Base-by-base conservation (phyloP, 2,113 vertebrate genomes). In the Xyrauchen texanus region DNA sequence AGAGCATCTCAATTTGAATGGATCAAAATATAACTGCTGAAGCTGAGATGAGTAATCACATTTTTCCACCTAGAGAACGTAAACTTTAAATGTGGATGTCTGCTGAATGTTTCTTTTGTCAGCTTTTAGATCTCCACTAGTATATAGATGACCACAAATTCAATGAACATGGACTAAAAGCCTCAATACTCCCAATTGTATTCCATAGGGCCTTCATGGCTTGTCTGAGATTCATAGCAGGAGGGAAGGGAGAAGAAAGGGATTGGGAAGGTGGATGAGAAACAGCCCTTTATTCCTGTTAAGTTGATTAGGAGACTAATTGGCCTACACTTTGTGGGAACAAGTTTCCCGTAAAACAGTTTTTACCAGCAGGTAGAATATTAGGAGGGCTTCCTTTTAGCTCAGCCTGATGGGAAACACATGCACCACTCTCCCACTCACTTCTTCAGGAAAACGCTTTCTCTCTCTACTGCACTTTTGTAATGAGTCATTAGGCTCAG, bases 311-410 rank as follows among this genome's bases (percentile, higher is more conserved):
- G 80, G 78, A 77, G 79, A 82, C 73, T 89, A 91, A 88, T 88
- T 86, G 79, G 69, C 72, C 15, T 78, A 78, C 77, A 63, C 83
- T 72, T 34, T 89, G 88, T 87, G 85, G 85, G 77, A 64, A 85
- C 53, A 80, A 80, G 79, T 51, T 55, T 68, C 68, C 61, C 84
- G 90, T 91, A 89, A 90, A 89, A 80, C 88, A 83, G 69, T n/a
- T 4, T 70, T 78, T 88, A 84, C 46, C 86, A 87, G 89, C 87
- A 87, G 87, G 88, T 90, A 87, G 90, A 63, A 89, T 87, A 89
- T 77, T 88, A 87, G 70, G 46, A 71, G 69, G 57, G 47, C 80
- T 52, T 67, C 74, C 69, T 73, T 21, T 53, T 45, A 34, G 16
- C 68, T 46, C 8, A 21, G 57, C 57, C 15, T 80, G 60, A 80